Percentiles rank a stretch among this genome's conserved stretches.
phyloP scores from a whole-genome alignment of 2,797 vertebrate species.

The Lepus oiostolus region DNA sequence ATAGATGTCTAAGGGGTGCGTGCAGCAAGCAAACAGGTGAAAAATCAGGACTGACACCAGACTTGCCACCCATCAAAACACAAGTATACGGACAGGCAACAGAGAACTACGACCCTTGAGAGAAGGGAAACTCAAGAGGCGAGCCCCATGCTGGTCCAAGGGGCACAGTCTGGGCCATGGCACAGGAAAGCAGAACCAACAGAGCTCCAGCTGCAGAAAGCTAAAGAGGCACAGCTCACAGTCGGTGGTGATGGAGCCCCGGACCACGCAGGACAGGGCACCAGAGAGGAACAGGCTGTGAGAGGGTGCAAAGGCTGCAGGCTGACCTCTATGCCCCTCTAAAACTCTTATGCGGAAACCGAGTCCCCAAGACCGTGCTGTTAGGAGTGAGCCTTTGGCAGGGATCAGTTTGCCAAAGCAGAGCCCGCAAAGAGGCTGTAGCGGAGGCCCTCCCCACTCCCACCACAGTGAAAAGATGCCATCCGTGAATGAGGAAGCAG shows the following conservation, averaged over 20 bases:
- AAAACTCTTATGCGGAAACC: not conserved
- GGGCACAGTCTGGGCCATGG: not conserved
- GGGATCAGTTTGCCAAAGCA: not conserved
- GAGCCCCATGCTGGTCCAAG: not conserved
- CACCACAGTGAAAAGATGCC: not conserved
- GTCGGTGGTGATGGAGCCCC: not conserved
- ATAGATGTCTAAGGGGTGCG: not conserved
- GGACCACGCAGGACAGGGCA: not conserved
- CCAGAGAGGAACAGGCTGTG: not conserved
- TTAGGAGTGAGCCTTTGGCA: not conserved
- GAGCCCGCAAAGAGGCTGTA: not conserved
- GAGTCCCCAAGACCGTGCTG: not conserved
- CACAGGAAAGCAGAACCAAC: not conserved
- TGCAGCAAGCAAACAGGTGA: no score
- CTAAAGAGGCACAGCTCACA: not conserved
- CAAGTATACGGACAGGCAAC: not conserved
- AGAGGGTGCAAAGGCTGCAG: not conserved
- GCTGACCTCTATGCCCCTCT: not conserved
- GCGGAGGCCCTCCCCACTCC: not conserved
- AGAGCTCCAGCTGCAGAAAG: not conserved
- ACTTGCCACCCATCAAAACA: constrained; percentile 1
- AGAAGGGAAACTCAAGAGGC: not conserved
- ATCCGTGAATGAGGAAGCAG: not conserved
- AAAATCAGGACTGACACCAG: not conserved
- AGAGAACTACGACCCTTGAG: not conserved